Conservation (phyloP, 2,113 vertebrate species). For the Agapornis roseicollis region DNA sequence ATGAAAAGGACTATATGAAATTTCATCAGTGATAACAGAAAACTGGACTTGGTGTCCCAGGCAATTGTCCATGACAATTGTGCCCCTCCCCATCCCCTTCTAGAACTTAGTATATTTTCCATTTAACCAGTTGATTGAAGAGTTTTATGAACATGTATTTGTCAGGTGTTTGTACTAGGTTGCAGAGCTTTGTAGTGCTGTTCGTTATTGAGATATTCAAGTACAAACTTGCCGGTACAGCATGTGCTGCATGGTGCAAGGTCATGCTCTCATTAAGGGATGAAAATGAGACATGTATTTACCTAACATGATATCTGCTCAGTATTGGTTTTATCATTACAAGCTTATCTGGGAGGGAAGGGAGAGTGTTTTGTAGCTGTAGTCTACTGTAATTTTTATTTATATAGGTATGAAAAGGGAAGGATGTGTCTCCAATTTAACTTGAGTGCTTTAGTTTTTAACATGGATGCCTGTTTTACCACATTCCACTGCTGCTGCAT, state of each 20-base stretch:
- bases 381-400: not conserved
- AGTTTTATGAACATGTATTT: not conserved
- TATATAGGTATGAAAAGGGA: not conserved
- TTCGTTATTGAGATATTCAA: not conserved
- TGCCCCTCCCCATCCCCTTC: not conserved
- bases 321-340: not conserved
- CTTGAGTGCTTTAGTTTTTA: not conserved
- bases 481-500: not conserved
- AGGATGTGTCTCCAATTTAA: not conserved
- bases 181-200: not conserved
- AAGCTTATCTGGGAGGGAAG: not conserved
- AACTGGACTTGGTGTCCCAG: not conserved
- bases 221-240: not conserved
- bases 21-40: not conserved
- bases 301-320: rapidly evolving
- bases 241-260: not conserved
- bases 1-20: not conserved
- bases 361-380: not conserved
- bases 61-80: not conserved
- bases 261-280: not conserved
- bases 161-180: not conserved
- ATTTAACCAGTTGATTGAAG: not conserved
- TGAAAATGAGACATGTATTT: not conserved
- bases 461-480: not conserved
- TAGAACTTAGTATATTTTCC: not conserved